These are phyloP conservation scores for Microtus ochrogaster DNA, from an alignment of 2,113 vertebrate genomes.

Conservation along the genomic window DNA sequence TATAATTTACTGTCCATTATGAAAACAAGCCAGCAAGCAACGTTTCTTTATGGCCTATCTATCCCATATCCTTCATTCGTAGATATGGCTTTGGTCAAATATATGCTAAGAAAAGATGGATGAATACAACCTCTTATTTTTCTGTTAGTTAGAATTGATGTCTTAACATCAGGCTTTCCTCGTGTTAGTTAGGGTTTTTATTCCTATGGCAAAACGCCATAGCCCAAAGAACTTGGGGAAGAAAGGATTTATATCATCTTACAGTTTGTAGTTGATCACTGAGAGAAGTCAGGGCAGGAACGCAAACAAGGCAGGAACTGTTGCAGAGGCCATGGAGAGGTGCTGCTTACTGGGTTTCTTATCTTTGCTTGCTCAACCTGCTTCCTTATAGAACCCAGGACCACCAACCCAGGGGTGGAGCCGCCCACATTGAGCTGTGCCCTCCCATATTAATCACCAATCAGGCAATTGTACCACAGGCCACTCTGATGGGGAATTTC, in stretches of 20 bases:
- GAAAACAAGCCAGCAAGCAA: neutral
- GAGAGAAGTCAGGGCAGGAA: neutral
- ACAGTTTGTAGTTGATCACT: neutral
- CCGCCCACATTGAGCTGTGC: neutral
- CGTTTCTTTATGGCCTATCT: neutral
- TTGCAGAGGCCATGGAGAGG: neutral
- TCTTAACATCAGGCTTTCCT: neutral
- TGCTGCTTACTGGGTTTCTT: neutral
- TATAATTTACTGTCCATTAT: neutral
- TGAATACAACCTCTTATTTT: conserved; percentile 57
- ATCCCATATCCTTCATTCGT: neutral
- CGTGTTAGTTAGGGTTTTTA: neutral
- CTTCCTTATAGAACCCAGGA: neutral
- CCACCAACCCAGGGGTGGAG: neutral
- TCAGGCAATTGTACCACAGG: neutral
- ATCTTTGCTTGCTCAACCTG: neutral
- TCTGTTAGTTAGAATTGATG: conserved; percentile 56
- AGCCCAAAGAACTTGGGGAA: neutral
- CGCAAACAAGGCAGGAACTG: neutral
- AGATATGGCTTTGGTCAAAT: conserved; percentile 62
- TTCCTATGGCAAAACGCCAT: neutral
- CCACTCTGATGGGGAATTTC: neutral
- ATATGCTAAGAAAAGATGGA: neutral
- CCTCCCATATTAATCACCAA: neutral
- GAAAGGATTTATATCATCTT: neutral